Conservation (phyloP, 2,888 invertebrate species). For the Mythimna impura region DNA sequence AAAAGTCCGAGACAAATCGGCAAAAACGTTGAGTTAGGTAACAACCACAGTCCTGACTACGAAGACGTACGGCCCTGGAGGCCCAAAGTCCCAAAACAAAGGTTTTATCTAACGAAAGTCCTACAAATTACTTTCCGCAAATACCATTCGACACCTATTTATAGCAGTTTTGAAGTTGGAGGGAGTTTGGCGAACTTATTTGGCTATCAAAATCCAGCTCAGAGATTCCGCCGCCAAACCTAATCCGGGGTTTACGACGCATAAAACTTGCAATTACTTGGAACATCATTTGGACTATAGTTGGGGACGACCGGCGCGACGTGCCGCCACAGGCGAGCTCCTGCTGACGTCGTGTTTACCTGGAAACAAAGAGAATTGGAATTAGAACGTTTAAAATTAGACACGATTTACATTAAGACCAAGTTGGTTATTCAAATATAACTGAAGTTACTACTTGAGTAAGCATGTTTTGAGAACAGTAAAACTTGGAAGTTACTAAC, state of each 20-base stretch:
- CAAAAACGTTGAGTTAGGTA: constrained; percentile 31
- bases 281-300: constrained; percentile 37
- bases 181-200: constrained; percentile 47
- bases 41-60: not conserved
- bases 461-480: not conserved
- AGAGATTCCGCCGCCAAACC: constrained; percentile 46
- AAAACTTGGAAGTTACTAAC: constrained; percentile 13
- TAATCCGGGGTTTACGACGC: constrained; percentile 62
- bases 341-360: constrained; percentile 48
- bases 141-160: constrained; percentile 62
- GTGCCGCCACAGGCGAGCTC: constrained; percentile 30
- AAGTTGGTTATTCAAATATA: constrained; percentile 18
- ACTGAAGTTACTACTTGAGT: constrained; percentile 7
- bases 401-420: constrained; percentile 5
- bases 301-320: constrained; percentile 25
- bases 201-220: constrained; percentile 45
- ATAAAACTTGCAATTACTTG: constrained; percentile 65
- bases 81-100: constrained; percentile 47
- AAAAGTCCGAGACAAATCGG: constrained; percentile 28
- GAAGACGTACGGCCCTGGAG: constrained; percentile 23
- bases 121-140: constrained; percentile 54
- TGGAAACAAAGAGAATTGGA: constrained; percentile 54
- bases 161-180: constrained; percentile 58
- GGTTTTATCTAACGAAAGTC: constrained; percentile 46
- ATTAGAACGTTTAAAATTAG: constrained; percentile 43